phyloP scores from a whole-genome alignment of 35 echinoderm and acorn worm species.

The Anneissia japonica region DNA sequence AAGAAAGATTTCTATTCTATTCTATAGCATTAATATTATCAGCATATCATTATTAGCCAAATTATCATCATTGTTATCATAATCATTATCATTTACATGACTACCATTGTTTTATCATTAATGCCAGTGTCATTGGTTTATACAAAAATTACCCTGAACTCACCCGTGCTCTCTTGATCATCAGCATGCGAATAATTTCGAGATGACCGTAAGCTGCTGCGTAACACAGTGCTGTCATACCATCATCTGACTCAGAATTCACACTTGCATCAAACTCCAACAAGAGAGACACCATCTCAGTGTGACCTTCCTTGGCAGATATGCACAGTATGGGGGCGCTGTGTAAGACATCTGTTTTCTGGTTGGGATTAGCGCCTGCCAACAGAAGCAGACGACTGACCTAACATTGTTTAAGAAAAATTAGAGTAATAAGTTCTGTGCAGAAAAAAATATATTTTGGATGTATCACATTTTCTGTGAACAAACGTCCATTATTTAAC shows the following conservation, averaged over 20 bases:
- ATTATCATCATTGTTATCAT: too few species aligned
- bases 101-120: too few species aligned
- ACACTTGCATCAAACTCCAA: slow-evolving; percentile 92
- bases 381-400: slow-evolving; percentile 84
- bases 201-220: slow-evolving; percentile 80
- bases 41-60: too few species aligned
- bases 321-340: slow-evolving; percentile 75
- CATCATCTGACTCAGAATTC: slow-evolving; percentile 63
- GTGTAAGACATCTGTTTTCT: slow-evolving; percentile 72
- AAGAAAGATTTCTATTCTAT: too few species aligned
- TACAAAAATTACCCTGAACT: background rate
- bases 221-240: slow-evolving; percentile 83
- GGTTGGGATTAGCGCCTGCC: slow-evolving; percentile 81
- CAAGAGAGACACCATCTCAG: slow-evolving; percentile 83
- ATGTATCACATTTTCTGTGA: too few species aligned
- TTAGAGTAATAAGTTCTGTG: too few species aligned
- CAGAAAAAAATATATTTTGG: too few species aligned
- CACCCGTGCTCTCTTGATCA: slow-evolving; percentile 92
- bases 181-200: slow-evolving; percentile 83
- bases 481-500: too few species aligned
- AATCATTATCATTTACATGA: too few species aligned
- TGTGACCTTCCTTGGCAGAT: slow-evolving; percentile 77
- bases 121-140: too few species aligned
- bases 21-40: too few species aligned
- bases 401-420: too few species aligned